A percentile compares a stretch with the other conserved stretches of the same genome.
Evolutionary conservation across 2,888 invertebrate genomes (phyloP).

Genomic region (Octonoba sinensis): DNA sequence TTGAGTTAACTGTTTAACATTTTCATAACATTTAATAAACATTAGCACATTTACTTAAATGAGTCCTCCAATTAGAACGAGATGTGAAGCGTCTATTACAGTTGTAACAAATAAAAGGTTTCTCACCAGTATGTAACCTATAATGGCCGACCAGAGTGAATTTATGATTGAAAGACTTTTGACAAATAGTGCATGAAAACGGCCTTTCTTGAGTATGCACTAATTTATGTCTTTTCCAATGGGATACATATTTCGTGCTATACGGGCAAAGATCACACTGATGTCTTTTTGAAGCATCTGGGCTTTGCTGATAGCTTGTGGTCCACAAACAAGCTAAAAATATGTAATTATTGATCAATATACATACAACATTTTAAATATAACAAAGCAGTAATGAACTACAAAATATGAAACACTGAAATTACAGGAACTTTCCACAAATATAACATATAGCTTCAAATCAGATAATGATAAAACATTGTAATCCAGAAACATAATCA

Average conservation of each 20-base stretch:
- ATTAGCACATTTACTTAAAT: neutral
- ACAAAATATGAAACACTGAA: too few relatives aligned
- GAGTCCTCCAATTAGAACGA: slow-evolving; percentile 42
- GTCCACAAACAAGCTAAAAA: too few relatives aligned
- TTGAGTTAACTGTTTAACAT: too few relatives aligned
- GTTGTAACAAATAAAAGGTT: slow-evolving; percentile 33
- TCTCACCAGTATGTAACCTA: slow-evolving; percentile 31
- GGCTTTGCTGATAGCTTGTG: neutral
- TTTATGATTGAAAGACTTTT: slow-evolving; percentile 52
- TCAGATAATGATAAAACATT: too few relatives aligned
- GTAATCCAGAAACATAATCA: too few relatives aligned
- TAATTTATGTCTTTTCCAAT: slow-evolving; percentile 46
- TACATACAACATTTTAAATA: too few relatives aligned
- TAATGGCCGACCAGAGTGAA: slow-evolving; percentile 33
- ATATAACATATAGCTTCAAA: too few relatives aligned
- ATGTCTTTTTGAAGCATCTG: slow-evolving; percentile 22
- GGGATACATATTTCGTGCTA: slow-evolving; percentile 33
- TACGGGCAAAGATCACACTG: slow-evolving; percentile 47
- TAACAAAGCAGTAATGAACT: too few relatives aligned
- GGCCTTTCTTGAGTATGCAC: slow-evolving; percentile 52
- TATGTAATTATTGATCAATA: too few relatives aligned
- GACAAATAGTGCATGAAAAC: slow-evolving; percentile 33
- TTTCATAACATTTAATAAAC: too few relatives aligned
- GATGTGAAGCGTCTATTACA: slow-evolving; percentile 36
- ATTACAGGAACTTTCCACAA: too few relatives aligned